phyloP scores from a whole-genome alignment of 2,888 invertebrate genomes.

The Scaptomyza flava region DNA sequence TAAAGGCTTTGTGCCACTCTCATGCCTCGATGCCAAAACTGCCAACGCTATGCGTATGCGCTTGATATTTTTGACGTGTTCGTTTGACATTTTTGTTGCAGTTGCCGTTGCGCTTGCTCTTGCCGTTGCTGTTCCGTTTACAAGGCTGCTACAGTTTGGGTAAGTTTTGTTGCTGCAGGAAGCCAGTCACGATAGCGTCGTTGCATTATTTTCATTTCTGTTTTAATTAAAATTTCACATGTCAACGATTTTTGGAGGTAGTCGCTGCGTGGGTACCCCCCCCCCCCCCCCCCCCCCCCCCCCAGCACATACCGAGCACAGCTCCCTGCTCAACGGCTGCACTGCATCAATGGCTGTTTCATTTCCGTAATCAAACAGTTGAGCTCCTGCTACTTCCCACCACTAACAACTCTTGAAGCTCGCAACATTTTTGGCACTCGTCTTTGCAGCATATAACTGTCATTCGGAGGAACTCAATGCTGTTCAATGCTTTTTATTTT shows the following conservation, averaged over 20 bases:
- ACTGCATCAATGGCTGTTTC: constrained; percentile 40
- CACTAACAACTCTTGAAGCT: not conserved
- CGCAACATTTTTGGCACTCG: constrained; percentile 30
- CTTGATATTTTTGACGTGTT: constrained; percentile 75
- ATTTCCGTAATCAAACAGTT: constrained; percentile 56
- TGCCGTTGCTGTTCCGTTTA: constrained; percentile 21
- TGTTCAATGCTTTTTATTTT: constrained; percentile 32
- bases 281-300: too few species aligned
- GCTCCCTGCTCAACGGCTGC: not conserved
- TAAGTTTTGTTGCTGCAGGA: constrained; percentile 22
- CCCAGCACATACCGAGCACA: not conserved
- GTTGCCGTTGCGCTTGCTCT: constrained; percentile 13
- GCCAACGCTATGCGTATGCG: constrained; percentile 48
- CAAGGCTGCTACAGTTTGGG: constrained; percentile 30
- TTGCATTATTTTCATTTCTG: constrained; percentile 56
- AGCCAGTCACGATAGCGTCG: constrained; percentile 15
- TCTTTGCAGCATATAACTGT: constrained; percentile 11
- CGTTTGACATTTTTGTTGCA: constrained; percentile 62
- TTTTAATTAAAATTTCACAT: constrained; percentile 80
- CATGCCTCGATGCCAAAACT: constrained; percentile 36
- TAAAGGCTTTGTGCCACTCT: constrained; percentile 69
- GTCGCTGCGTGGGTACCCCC: constrained; percentile 19
- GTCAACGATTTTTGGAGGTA: constrained; percentile 69
- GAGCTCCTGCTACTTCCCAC: not conserved
- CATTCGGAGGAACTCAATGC: constrained; percentile 16